phyloP scores from a whole-genome alignment of 2,888 invertebrate genomes.

The Drosophila lacicola region DNA sequence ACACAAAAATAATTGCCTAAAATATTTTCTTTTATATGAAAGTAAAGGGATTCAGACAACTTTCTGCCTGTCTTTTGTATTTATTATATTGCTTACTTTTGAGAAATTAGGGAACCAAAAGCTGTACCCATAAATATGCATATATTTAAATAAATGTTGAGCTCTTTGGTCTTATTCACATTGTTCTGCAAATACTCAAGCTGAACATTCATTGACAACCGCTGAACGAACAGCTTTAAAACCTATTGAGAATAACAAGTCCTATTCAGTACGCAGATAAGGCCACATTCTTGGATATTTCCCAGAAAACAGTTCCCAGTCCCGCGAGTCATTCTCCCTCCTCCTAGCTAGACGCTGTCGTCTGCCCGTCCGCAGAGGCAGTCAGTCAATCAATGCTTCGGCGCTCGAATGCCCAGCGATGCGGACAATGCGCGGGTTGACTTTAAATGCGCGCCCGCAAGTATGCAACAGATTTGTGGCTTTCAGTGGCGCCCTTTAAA shows the following conservation, averaged over 20 bases:
- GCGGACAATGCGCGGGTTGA: slow-evolving; percentile 55
- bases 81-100: too few relatives aligned
- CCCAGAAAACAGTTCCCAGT: neutral
- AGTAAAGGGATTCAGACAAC: too few relatives aligned
- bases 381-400: slow-evolving; percentile 62
- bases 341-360: slow-evolving; percentile 5
- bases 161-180: neutral
- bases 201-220: neutral
- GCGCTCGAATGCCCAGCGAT: slow-evolving; percentile 24
- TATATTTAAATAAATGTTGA: too few relatives aligned
- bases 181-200: neutral
- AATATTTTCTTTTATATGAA: too few relatives aligned
- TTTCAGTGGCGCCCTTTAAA: slow-evolving; percentile 44
- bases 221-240: neutral
- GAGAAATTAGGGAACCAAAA: too few relatives aligned
- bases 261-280: neutral
- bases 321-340: slow-evolving; percentile 6
- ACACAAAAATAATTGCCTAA: too few relatives aligned
- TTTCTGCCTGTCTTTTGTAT: too few relatives aligned
- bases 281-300: neutral
- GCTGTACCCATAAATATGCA: too few relatives aligned
- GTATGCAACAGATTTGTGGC: slow-evolving; percentile 78
- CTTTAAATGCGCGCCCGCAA: slow-evolving; percentile 70
- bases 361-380: slow-evolving; percentile 33
- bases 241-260: neutral